Evolutionary conservation across 53 echinoderm and acorn worm genomes (phyloP).

Genomic region (Pentamera pediparva): DNA sequence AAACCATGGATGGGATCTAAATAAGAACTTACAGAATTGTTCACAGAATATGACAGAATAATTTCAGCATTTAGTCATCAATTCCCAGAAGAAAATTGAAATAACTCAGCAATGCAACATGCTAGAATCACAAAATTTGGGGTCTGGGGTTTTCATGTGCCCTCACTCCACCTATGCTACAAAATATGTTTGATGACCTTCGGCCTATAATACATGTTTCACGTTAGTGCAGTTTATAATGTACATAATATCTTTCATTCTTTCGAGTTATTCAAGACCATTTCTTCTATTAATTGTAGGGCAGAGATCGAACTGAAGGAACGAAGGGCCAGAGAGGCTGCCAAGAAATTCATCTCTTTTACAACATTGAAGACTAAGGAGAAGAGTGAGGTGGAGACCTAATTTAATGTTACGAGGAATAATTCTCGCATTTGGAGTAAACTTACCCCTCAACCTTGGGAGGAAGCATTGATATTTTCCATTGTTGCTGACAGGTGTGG

Average conservation of each 20-base stretch:
- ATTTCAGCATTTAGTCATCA: no score
- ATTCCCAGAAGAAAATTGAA: no score
- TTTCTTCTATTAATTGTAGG: neutral
- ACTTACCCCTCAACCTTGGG: neutral
- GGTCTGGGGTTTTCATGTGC: no score
- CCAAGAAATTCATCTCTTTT: neutral
- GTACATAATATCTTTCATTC: neutral
- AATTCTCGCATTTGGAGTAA: neutral
- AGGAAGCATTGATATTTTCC: neutral
- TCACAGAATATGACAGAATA: no score
- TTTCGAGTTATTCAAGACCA: neutral
- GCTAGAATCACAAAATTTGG: no score
- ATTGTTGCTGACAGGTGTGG: neutral
- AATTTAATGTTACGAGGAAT: neutral
- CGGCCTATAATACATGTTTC: neutral
- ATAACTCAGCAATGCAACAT: no score
- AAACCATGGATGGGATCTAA: no score
- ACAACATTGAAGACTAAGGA: no score
- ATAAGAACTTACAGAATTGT: no score
- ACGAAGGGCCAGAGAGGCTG: conserved; percentile 8
- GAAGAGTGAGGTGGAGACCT: neutral
- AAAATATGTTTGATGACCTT: neutral
- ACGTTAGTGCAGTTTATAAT: neutral
- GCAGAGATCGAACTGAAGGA: conserved; percentile 13
- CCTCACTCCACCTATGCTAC: no score